phyloP scores from a whole-genome alignment of 2,888 invertebrate genomes.

The Drosophila anomelani region DNA sequence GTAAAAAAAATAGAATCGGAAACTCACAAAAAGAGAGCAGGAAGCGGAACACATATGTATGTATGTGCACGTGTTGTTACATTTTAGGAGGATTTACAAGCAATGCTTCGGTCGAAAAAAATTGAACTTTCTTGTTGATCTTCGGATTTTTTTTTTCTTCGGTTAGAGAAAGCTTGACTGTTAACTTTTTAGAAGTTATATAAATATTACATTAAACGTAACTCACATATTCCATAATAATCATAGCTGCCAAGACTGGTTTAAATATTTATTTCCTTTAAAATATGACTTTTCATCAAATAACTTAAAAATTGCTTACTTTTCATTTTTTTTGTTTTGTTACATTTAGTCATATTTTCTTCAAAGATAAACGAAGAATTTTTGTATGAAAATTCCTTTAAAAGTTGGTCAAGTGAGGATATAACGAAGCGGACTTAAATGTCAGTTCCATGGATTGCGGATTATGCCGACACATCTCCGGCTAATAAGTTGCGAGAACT shows the following conservation, averaged over 20 bases:
- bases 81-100: constrained; percentile 54
- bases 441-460: constrained; percentile 27
- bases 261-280: background rate
- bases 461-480: constrained; percentile 56
- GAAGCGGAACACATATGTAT: constrained; percentile 9
- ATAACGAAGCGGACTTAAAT: background rate
- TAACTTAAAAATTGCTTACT: background rate
- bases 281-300: background rate
- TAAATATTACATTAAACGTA: background rate
- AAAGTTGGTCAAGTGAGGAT: background rate
- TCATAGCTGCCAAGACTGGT: background rate
- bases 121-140: background rate
- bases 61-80: constrained; percentile 63
- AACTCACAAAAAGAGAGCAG: constrained; percentile 9
- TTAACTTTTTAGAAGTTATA: background rate
- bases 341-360: no score
- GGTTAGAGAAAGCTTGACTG: background rate
- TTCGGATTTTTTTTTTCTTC: background rate
- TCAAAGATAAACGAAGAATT: background rate
- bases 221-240: no score
- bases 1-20: constrained; percentile 29
- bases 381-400: background rate
- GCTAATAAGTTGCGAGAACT: constrained; percentile 68
- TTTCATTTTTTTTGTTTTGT: background rate
- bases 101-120: background rate